Percentiles rank a stretch among this genome's conserved stretches.
These are phyloP conservation scores for Agrotis clavis DNA, from an alignment of 2,888 invertebrate genomes.

Conservation along the genomic window DNA sequence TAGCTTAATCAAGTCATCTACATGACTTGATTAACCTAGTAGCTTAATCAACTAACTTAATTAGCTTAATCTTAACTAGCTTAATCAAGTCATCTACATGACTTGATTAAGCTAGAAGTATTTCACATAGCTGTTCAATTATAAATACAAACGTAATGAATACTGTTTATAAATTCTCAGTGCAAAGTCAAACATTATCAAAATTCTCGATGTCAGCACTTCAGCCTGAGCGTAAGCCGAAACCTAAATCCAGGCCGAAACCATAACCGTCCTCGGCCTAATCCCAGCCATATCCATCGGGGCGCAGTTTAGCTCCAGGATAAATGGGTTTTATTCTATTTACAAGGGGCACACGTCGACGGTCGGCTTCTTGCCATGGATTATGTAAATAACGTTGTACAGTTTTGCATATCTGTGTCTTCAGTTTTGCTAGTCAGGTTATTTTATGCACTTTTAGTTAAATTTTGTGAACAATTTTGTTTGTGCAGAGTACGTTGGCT, in stretches of 20 bases:
- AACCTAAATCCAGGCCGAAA: constrained; percentile 42
- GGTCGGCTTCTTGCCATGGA: constrained; percentile 65
- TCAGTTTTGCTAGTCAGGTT: constrained; percentile 57
- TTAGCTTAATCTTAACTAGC: too few species aligned
- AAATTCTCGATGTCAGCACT: constrained; percentile 1
- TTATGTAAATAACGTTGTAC: constrained; percentile 67
- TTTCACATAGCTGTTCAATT: not conserved
- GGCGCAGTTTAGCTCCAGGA: constrained; percentile 58
- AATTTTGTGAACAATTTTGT: constrained; percentile 47
- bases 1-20: too few species aligned
- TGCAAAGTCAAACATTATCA: not conserved
- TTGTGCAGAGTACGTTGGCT: constrained; percentile 16
- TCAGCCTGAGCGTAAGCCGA: constrained; percentile 12
- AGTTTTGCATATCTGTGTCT: constrained; percentile 67
- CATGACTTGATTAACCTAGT: too few species aligned
- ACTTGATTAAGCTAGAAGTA: not conserved
- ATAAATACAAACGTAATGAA: not conserved
- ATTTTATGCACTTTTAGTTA: constrained; percentile 62
- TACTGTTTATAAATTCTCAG: not conserved
- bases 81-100: too few species aligned
- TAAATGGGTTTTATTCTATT: constrained; percentile 69
- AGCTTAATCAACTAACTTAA: too few species aligned
- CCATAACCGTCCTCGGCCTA: constrained; percentile 34
- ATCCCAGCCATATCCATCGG: constrained; percentile 49
- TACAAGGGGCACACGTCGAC: constrained; percentile 68